Evolutionary conservation across 2,113 vertebrate species (phyloP), one percentile per base, ranked within the genome.

Genomic region (Crotalus tigris): DNA sequence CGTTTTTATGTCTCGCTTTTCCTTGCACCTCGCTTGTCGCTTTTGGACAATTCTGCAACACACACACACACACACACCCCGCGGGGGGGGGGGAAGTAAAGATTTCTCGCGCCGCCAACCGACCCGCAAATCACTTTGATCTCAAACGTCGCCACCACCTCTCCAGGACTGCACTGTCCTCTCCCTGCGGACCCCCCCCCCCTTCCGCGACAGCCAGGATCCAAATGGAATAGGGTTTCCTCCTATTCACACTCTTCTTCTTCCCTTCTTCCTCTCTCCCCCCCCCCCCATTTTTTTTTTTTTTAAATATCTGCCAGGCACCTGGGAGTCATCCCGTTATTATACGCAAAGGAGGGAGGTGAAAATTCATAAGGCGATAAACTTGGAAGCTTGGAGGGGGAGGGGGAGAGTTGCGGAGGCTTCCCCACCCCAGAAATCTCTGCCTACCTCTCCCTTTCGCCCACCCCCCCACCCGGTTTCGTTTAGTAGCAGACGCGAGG

Each of bases 311-410:
- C 46, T 24, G 57, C 10, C 39, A 39, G 88, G 55, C 57, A 96
- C 96, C 97, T 97, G 97, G 96, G 95, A 95, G 95, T 95, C 96
- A 97, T 97, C 97, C 94, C 96, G 97, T 97, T 97, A 97, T 97
- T 94, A 95, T 95, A 96, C 96, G 96, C 97, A 97, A 94, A 94
- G 97, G 94, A 96, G 97, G 97, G 97, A 95, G 92, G 85, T 58
- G 91, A 88, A 87, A 33, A 55, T 26, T 53, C 53, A 86, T 64
- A 61, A 92, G 89, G 85, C 85, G 13, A 29, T 29, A 49, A 51
- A 51, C 49, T 53, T 46, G 46, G 44, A 29, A 87, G 85, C 44
- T 24, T 4, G 26, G 7, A 7, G 19, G 4, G 4, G 8, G 39
- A 2, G 21, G 23, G 23, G 5, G 17, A 39, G 88, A 23, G 5